A percentile compares a stretch with the other conserved stretches of the same genome.
Conservation (phyloP, 2,888 invertebrate genomes). For the Baccha elongata region DNA sequence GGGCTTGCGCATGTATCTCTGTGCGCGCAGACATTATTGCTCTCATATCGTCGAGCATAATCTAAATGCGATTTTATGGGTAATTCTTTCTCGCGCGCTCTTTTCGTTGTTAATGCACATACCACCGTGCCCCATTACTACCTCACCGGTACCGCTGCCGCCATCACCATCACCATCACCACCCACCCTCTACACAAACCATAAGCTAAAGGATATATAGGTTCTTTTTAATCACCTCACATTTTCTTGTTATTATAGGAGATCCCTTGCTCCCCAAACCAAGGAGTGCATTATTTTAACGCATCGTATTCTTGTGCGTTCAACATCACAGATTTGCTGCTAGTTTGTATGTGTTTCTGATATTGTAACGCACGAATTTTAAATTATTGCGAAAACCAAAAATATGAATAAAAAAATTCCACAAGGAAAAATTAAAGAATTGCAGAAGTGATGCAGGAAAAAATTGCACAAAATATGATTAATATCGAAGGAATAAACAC, state of each 20-base stretch:
- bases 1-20: conserved; percentile 5
- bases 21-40: conserved; percentile 40
- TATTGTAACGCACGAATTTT: conserved; percentile 65
- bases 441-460: conserved; percentile 34
- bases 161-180: conserved; percentile 32
- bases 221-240: conserved; percentile 52
- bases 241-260: conserved; percentile 23
- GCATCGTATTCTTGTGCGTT: conserved; percentile 43
- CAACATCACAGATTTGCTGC: neutral
- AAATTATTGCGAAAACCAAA: conserved; percentile 46
- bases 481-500: conserved; percentile 65
- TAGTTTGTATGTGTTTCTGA: conserved; percentile 17
- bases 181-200: conserved; percentile 36
- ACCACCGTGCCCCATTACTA: conserved; percentile 9
- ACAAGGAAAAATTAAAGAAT: conserved; percentile 24
- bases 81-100: conserved; percentile 41
- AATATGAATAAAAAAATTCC: conserved; percentile 8
- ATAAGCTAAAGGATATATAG: conserved; percentile 35
- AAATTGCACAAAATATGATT: conserved; percentile 61
- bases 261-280: conserved; percentile 3
- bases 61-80: conserved; percentile 63
- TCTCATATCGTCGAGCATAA: conserved; percentile 60
- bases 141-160: neutral
- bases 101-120: conserved; percentile 2
- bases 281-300: conserved; percentile 23